A percentile compares a stretch with the other conserved stretches of the same genome.
Conservation (phyloP, 2,888 invertebrate genomes). For the Spodoptera picta region DNA sequence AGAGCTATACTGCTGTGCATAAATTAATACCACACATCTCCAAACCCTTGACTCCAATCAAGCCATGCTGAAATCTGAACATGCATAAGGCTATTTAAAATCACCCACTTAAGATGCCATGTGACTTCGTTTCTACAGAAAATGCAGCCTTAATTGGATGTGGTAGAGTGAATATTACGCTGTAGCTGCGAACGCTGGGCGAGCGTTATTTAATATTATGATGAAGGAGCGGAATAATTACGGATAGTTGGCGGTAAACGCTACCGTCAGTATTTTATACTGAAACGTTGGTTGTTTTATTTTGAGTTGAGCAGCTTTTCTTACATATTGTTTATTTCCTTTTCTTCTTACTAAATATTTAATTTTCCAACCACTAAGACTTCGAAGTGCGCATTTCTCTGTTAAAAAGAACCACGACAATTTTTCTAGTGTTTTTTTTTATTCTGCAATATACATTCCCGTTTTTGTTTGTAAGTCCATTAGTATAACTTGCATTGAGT, state of each 20-base stretch:
- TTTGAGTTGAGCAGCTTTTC: neutral
- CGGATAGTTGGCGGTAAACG: neutral
- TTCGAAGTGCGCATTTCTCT: too few relatives aligned
- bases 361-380: too few relatives aligned
- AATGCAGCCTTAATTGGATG: constrained; percentile 10
- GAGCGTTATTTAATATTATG: constrained; percentile 12
- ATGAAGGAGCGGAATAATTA: constrained; percentile 7
- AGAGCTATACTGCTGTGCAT: neutral
- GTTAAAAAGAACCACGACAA: too few relatives aligned
- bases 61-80: neutral
- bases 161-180: constrained; percentile 10
- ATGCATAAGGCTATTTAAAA: constrained; percentile 13
- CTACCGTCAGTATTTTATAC: constrained; percentile 1
- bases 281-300: neutral
- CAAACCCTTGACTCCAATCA: neutral
- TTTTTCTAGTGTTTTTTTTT: too few relatives aligned
- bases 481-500: too few relatives aligned
- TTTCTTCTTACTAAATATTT: too few relatives aligned
- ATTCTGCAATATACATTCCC: too few relatives aligned
- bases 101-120: constrained; percentile 4
- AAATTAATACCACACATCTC: neutral
- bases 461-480: too few relatives aligned
- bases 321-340: neutral
- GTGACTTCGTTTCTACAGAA: constrained; percentile 5
- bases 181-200: neutral